Percentiles rank a stretch among this genome's conserved stretches.
Conservation (phyloP, 2,113 vertebrate species). For the Galeopterus variegatus region DNA sequence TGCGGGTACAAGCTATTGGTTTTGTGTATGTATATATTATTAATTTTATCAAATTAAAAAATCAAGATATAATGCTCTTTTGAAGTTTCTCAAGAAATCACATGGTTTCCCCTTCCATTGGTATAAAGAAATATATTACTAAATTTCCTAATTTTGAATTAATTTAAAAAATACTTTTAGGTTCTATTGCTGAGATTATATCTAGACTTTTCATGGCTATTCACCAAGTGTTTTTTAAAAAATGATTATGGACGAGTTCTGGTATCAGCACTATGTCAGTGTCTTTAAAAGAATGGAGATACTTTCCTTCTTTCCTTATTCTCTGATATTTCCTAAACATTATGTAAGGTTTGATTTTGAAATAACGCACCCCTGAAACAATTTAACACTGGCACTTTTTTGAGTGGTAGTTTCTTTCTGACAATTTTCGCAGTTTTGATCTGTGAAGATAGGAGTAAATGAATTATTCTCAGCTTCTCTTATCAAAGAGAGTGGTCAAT, state of each 20-base stretch:
- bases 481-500: slow-evolving; percentile 26
- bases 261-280: neutral
- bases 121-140: neutral
- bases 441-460: neutral
- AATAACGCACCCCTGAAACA: neutral
- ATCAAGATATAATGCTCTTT: neutral
- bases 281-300: neutral
- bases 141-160: slow-evolving; percentile 39
- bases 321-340: neutral
- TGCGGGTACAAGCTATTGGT: neutral
- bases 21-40: neutral
- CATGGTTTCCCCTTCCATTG: neutral
- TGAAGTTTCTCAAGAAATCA: neutral
- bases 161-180: slow-evolving; percentile 25
- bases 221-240: neutral
- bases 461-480: slow-evolving; percentile 32
- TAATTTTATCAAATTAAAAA: slow-evolving; percentile 22
- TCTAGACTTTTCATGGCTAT: neutral
- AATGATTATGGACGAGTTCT: neutral
- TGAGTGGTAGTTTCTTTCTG: slow-evolving; percentile 23
- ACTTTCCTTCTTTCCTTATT: neutral
- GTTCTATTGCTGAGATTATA: neutral
- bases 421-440: slow-evolving; percentile 27
- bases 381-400: slow-evolving; percentile 10
- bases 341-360: neutral